Conservation (phyloP, 2,888 invertebrate species). For the Cepaea hortensis region DNA sequence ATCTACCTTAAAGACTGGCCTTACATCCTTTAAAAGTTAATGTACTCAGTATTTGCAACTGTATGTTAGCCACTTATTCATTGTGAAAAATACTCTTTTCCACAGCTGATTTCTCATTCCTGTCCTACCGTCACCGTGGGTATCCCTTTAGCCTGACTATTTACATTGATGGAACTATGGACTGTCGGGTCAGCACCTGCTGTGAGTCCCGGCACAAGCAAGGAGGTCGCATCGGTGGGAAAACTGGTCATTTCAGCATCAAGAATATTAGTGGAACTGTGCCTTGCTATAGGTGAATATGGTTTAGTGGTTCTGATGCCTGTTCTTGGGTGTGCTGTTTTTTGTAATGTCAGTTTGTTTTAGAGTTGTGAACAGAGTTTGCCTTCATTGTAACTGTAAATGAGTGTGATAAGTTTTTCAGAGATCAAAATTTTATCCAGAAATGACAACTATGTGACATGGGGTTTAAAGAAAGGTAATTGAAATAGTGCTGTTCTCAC, state of each 20-base stretch:
- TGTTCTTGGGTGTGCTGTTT: not conserved
- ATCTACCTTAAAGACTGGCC: too few species aligned
- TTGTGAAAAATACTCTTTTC: not conserved
- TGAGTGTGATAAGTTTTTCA: too few species aligned
- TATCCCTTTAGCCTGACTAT: constrained; percentile 77
- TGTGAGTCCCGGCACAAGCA: constrained; percentile 76
- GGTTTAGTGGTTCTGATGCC: not conserved
- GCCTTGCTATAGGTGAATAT: constrained; percentile 73
- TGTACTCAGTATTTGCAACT: too few species aligned
- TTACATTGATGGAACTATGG: constrained; percentile 75
- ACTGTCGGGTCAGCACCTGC: constrained; percentile 76
- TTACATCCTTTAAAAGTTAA: too few species aligned
- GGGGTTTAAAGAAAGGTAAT: too few species aligned
- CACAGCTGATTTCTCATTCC: constrained; percentile 75
- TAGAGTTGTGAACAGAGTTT: too few species aligned
- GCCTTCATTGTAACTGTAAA: too few species aligned
- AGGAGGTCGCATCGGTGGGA: constrained; percentile 75
- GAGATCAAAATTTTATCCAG: too few species aligned
- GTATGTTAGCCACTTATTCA: too few species aligned
- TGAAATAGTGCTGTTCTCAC: too few species aligned
- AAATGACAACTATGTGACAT: too few species aligned
- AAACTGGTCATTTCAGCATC: constrained; percentile 76
- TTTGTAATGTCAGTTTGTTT: not conserved
- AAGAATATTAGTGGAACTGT: constrained; percentile 69
- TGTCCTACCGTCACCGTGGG: constrained; percentile 75